These are phyloP conservation scores for Falco punctatus DNA, from an alignment of 2,113 vertebrate genomes.

Conservation along the genomic window DNA sequence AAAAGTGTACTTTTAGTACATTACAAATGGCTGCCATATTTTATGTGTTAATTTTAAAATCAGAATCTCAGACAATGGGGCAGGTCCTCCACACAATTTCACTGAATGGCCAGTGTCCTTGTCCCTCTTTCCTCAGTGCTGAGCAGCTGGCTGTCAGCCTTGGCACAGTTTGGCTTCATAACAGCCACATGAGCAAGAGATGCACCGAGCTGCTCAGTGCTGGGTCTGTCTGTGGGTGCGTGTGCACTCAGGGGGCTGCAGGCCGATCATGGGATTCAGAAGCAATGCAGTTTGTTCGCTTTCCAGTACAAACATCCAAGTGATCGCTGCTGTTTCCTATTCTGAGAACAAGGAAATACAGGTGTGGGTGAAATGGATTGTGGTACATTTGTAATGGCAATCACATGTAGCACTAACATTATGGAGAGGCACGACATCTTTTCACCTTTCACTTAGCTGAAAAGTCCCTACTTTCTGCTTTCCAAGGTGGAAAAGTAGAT, in stretches of 20 bases:
- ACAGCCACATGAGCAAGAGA: neutral
- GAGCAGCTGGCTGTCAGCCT: neutral
- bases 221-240: neutral
- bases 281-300: neutral
- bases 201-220: neutral
- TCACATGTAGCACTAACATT: neutral
- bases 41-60: neutral
- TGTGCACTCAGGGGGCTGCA: neutral
- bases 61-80: neutral
- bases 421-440: neutral
- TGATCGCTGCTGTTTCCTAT: neutral
- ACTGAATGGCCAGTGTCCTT: neutral
- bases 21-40: neutral
- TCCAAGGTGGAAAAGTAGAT: neutral
- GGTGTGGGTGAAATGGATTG: neutral
- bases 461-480: neutral
- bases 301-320: neutral
- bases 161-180: neutral
- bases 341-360: neutral
- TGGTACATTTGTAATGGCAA: neutral
- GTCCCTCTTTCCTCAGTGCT: neutral
- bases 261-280: neutral
- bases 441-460: neutral
- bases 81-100: neutral
- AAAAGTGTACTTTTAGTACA: neutral